Conservation (phyloP, 2,113 vertebrate species). For the Paraplagusia blochii region DNA sequence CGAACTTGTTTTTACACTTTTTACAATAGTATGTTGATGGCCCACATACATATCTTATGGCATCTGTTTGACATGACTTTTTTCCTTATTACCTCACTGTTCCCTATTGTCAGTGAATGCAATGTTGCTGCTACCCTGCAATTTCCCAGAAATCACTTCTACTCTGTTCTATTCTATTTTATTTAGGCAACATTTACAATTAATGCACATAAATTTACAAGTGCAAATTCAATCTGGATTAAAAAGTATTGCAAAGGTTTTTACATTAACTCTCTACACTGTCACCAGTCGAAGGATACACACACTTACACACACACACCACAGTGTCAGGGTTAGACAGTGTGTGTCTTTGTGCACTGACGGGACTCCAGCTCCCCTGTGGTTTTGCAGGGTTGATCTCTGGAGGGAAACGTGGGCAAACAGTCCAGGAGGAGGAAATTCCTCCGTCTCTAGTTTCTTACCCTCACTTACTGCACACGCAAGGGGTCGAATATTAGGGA, state of each 20-base stretch:
- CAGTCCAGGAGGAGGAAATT: constrained; percentile 53
- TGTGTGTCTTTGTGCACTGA: constrained; percentile 72
- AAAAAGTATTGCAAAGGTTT: not conserved
- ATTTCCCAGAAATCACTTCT: too few species aligned
- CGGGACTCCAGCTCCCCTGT: constrained; percentile 22
- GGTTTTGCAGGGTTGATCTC: constrained; percentile 47
- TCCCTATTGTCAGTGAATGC: too few species aligned
- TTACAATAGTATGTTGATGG: too few species aligned
- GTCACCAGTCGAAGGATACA: constrained; percentile 1
- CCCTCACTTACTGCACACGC: constrained; percentile 12
- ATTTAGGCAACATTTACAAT: too few species aligned
- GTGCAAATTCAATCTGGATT: not conserved
- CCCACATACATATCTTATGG: too few species aligned
- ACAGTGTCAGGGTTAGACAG: constrained; percentile 54
- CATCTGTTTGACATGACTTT: too few species aligned
- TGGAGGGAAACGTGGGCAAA: constrained; percentile 36
- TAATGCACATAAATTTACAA: too few species aligned
- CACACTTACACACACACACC: constrained; percentile 20
- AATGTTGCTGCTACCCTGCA: too few species aligned
- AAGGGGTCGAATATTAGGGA: not conserved
- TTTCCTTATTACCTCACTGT: too few species aligned
- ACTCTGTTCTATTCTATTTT: too few species aligned
- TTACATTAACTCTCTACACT: not conserved
- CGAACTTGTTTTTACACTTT: too few species aligned
- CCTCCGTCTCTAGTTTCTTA: constrained; percentile 63